Conservation (phyloP, 2,888 invertebrate genomes). For the Amblyteles armatorius region DNA sequence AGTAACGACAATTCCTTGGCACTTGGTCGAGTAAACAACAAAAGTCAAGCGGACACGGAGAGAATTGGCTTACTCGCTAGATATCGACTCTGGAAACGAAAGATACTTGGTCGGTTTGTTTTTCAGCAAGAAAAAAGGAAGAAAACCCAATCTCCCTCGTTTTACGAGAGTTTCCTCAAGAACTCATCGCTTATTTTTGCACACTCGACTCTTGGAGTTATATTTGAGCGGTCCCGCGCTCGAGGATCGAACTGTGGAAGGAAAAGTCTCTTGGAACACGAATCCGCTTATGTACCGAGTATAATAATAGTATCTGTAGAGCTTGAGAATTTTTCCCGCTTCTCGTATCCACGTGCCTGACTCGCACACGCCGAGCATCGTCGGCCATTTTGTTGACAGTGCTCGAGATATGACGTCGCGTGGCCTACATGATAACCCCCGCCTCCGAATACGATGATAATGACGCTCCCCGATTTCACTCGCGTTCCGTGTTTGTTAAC, state of each 20-base stretch:
- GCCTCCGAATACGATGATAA: constrained; percentile 66
- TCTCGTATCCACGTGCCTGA: constrained; percentile 39
- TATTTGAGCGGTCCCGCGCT: background rate
- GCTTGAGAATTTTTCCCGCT: constrained; percentile 59
- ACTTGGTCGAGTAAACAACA: background rate
- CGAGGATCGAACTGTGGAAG: background rate
- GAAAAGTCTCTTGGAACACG: background rate
- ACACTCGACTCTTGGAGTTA: constrained; percentile 1
- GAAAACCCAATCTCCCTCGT: background rate
- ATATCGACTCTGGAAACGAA: constrained; percentile 13
- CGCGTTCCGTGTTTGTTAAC: constrained; percentile 4
- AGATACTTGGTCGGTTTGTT: background rate
- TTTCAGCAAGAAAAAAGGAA: background rate
- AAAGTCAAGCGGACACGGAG: background rate
- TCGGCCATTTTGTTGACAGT: constrained; percentile 76
- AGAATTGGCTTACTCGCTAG: background rate
- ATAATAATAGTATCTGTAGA: constrained; percentile 29
- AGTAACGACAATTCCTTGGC: background rate
- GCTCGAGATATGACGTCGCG: constrained; percentile 78
- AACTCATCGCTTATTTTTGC: constrained; percentile 18
- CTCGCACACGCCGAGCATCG: constrained; percentile 56
- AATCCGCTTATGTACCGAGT: constrained; percentile 13
- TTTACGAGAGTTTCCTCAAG: background rate
- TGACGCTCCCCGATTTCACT: constrained; percentile 60
- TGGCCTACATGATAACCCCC: constrained; percentile 81